Conservation (phyloP, 1,140 invertebrate species). For the Zaprionus camerounensis region DNA sequence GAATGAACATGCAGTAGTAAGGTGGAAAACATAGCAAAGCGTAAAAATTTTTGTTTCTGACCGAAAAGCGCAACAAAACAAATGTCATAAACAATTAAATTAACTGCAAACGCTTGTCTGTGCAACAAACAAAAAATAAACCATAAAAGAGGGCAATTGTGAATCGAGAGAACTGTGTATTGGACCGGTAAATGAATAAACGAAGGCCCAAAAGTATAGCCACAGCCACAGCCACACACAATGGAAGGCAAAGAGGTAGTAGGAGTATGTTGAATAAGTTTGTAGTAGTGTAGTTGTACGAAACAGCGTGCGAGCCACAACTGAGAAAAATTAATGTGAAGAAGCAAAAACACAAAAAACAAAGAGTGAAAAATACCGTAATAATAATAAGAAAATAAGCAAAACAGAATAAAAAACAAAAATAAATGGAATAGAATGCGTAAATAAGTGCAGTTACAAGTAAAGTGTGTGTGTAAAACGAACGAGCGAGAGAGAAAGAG, state of each 20-base stretch:
- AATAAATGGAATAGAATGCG: conserved; percentile 23
- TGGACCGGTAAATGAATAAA: conserved; percentile 43
- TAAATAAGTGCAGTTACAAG: conserved; percentile 20
- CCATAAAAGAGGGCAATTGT: background rate
- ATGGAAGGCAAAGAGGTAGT: conserved; percentile 55
- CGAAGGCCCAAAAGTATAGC: conserved; percentile 38
- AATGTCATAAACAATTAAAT: conserved; percentile 23
- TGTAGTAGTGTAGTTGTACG: conserved; percentile 75
- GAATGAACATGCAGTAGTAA: conserved; percentile 72
- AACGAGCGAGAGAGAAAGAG: conserved; percentile 7
- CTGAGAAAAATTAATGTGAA: conserved; percentile 30
- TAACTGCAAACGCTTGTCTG: background rate
- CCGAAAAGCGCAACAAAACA: conserved; percentile 43
- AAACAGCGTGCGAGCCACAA: conserved; percentile 57
- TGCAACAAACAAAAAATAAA: background rate
- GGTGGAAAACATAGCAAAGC: conserved; percentile 66
- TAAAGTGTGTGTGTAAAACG: background rate
- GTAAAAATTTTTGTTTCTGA: conserved; percentile 48
- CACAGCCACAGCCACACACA: conserved; percentile 33
- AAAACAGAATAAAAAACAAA: conserved; percentile 24
- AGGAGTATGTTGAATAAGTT: conserved; percentile 63
- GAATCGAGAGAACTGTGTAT: conserved; percentile 5
- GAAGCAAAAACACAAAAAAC: conserved; percentile 52
- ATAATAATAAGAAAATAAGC: conserved; percentile 29
- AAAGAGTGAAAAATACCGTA: conserved; percentile 36